Percentiles rank a stretch among this genome's conserved stretches.
Evolutionary conservation across 2,797 vertebrate species (phyloP).

Genomic region (Micromesistius poutassou): DNA sequence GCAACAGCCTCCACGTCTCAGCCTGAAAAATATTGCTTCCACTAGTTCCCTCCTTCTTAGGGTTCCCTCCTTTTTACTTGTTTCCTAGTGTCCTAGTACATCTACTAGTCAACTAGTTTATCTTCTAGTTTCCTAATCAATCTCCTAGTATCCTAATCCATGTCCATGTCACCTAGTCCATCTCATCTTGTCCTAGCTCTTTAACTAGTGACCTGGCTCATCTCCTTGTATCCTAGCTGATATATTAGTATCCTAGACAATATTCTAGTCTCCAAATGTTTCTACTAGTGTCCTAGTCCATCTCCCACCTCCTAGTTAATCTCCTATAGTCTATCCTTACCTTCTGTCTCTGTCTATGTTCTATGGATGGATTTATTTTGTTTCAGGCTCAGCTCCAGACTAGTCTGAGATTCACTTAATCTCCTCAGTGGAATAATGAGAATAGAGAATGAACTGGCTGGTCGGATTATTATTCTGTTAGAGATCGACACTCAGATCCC

Average conservation of each 20-base stretch:
- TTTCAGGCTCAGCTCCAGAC: not conserved
- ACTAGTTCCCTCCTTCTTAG: not conserved
- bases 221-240: no score
- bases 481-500: not conserved
- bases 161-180: no score
- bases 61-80: no score
- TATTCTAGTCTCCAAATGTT: no score
- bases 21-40: not conserved
- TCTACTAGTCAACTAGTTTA: not conserved
- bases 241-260: not conserved
- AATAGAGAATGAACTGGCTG: not conserved
- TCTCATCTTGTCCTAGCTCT: no score
- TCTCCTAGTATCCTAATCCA: no score
- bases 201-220: no score
- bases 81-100: not conserved
- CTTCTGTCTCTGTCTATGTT: no score
- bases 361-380: not conserved
- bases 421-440: not conserved
- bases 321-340: no score
- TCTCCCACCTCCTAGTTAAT: no score
- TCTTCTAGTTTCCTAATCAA: not conserved
- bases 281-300: no score
- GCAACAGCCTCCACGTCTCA: slow-evolving; percentile 21
- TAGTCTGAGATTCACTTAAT: not conserved
- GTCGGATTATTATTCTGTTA: not conserved